Conservation (phyloP, 2,888 invertebrate species). For the Muscina levida region DNA sequence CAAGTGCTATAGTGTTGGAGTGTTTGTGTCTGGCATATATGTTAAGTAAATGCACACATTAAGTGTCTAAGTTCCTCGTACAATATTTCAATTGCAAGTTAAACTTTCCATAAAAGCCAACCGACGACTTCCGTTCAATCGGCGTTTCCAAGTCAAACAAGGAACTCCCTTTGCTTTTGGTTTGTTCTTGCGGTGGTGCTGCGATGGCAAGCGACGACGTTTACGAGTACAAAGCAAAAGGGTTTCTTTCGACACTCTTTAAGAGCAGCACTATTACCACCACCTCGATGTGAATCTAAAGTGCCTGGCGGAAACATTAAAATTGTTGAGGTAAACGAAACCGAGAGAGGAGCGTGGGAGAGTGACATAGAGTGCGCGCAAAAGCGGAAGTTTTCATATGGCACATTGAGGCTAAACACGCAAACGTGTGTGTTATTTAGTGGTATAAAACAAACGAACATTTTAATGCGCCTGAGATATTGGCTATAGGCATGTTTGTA, state of each 20-base stretch:
- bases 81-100: slow-evolving; percentile 63
- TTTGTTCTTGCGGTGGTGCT: slow-evolving; percentile 46
- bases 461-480: no score
- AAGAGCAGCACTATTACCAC: not conserved
- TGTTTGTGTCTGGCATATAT: slow-evolving; percentile 24
- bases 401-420: slow-evolving; percentile 66
- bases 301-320: slow-evolving; percentile 63
- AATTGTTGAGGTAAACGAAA: slow-evolving; percentile 61
- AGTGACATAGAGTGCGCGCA: no score
- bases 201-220: slow-evolving; percentile 44
- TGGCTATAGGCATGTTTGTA: no score
- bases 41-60: slow-evolving; percentile 47
- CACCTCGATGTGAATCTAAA: not conserved
- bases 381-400: slow-evolving; percentile 55
- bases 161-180: not conserved
- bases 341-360: slow-evolving; percentile 53
- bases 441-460: no score
- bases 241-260: slow-evolving; percentile 1
- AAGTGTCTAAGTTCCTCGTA: slow-evolving; percentile 53
- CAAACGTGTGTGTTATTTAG: no score
- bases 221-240: slow-evolving; percentile 22
- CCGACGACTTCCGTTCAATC: slow-evolving; percentile 61
- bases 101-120: slow-evolving; percentile 64
- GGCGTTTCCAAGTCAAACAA: slow-evolving; percentile 50
- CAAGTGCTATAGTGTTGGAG: not conserved